Percentiles rank a stretch among this genome's conserved stretches.
These are phyloP conservation scores for Melieria omissa DNA, from an alignment of 2,888 invertebrate species.

Conservation along the genomic window DNA sequence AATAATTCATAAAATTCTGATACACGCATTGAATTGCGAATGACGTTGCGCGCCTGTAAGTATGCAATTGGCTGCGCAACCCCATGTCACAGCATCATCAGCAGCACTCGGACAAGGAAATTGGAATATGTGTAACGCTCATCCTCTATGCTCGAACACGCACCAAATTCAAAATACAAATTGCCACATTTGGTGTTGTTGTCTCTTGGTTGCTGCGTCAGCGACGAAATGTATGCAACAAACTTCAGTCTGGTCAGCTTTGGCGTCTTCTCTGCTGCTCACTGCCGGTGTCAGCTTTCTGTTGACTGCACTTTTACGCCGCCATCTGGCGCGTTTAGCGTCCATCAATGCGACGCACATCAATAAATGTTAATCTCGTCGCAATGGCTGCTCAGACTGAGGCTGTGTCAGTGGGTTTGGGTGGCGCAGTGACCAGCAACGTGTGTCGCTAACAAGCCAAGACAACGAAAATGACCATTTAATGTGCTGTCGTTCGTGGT, in stretches of 20 bases:
- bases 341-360: conserved; percentile 29
- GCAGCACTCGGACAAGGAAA: neutral
- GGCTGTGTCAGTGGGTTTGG: neutral
- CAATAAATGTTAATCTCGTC: conserved; percentile 33
- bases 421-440: neutral
- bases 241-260: neutral
- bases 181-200: conserved; percentile 6
- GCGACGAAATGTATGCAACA: conserved; percentile 25
- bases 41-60: neutral
- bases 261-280: neutral
- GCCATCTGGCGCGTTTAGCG: neutral
- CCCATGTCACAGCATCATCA: neutral
- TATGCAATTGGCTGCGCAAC: neutral
- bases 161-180: conserved; percentile 30
- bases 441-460: too few species aligned
- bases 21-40: conserved; percentile 26
- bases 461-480: too few species aligned
- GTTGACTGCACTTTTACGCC: neutral
- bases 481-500: too few species aligned
- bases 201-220: neutral
- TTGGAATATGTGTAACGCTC: neutral
- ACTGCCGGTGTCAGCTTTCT: neutral
- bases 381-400: conserved; percentile 3
- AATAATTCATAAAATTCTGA: conserved; percentile 33
- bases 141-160: conserved; percentile 27